phyloP scores from a whole-genome alignment of 2,113 vertebrate genomes.

The Macaca fascicularis region T2T-MFA8v1.1 NC_088380.1:59117501-59118000 shows the following conservation, averaged over 20 bases:
- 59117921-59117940: not conserved
- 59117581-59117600: conserved; percentile 87
- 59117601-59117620: conserved; percentile 86
- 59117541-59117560: conserved; percentile 82
- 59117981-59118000: conserved; percentile 16
- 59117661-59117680: conserved; percentile 87
- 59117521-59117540: conserved; percentile 94
- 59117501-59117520: conserved; percentile 98
- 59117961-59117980: conserved; percentile 13
- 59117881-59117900: conserved; percentile 45
- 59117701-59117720: conserved; percentile 82
- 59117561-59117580: conserved; percentile 88
- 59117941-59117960: conserved; percentile 34
- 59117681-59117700: conserved; percentile 83
- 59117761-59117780: conserved; percentile 77
- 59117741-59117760: conserved; percentile 78
- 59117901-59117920: not conserved
- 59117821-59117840: conserved; percentile 77
- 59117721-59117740: conserved; percentile 81
- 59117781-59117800: conserved; percentile 78
- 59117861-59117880: conserved; percentile 22
- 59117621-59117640: conserved; percentile 90
- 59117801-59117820: conserved; percentile 74
- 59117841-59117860: conserved; percentile 55
- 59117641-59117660: conserved; percentile 81